Base-by-base conservation (phyloP, 2,797 vertebrate species). In the Pseudotriccus pelzelni region DNA sequence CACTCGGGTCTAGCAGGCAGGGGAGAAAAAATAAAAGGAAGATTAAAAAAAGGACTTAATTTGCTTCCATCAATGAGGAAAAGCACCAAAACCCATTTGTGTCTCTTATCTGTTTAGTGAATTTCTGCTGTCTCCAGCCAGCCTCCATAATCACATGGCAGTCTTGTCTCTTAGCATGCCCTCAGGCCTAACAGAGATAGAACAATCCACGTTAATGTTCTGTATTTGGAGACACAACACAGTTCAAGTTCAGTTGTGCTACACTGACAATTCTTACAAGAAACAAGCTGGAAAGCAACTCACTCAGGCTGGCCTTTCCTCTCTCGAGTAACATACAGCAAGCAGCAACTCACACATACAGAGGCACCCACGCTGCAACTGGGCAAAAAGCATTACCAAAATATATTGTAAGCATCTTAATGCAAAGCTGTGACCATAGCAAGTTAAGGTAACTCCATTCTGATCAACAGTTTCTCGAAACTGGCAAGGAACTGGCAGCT, bases 271-370 rank as follows among this genome's bases (percentile, higher is more conserved):
- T 43, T 39, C 50, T 49, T 36, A 55, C 5, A 28, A 50, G 22
- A 36, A 73, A 22, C 52, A 41, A n/a, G 21, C 9, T 32, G 75
- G 59, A 58, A 80, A 76, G 30, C 43, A 81, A 53, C 34, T 60
- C 36, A 18, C 9, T 36, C 4, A 9, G 23, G 41, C 39, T 59
- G 69, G 32, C 59, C 39, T 56, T 44, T 27, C 12, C 55, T 44
- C 34, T 2, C 2, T 3, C 15, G 8, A 64, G 44, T 21, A 70
- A 91, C 9, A 19, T 3, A 19, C 0, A 76, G 69, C 39, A 56
- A n/a, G 30, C 39, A 20, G n/a, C 1, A 3, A 1, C 2, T 46
- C 25, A 52, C 28, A 52, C 28, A 52, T 27, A 11, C 11, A 28
- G 34, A 81, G 12, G 21, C 23, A 63, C n/a, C 21, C 6, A 2